Evolutionary conservation across 2,113 vertebrate genomes (phyloP).

Genomic region (Mobula hypostoma): DNA sequence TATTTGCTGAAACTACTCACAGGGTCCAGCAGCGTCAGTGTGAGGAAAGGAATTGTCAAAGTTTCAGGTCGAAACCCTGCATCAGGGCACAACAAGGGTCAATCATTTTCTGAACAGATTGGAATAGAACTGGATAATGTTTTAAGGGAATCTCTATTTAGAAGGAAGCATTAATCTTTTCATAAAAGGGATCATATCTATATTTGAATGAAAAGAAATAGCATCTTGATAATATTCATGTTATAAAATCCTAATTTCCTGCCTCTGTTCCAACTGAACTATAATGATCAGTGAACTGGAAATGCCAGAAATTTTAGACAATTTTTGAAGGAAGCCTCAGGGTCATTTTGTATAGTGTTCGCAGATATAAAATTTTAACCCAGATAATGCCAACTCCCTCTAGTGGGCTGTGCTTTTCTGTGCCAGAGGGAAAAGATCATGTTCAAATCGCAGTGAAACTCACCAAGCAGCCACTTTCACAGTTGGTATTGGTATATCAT

Average conservation of each 20-base stretch:
- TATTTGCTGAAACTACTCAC: too few species aligned
- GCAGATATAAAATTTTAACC: background rate
- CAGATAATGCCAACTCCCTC: background rate
- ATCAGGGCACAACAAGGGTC: background rate
- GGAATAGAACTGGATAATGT: background rate
- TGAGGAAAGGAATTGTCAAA: too few species aligned
- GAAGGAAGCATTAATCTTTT: background rate
- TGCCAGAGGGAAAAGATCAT: too few species aligned
- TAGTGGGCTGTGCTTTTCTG: background rate
- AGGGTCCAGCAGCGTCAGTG: too few species aligned
- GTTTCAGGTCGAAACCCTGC: too few species aligned
- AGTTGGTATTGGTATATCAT: background rate
- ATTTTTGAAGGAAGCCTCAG: background rate
- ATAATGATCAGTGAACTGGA: background rate
- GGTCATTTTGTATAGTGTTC: background rate
- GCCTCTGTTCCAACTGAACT: background rate
- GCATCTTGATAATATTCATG: background rate
- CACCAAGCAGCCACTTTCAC: background rate
- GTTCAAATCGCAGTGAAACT: background rate
- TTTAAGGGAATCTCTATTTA: background rate
- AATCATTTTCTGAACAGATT: background rate
- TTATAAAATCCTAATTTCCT: background rate
- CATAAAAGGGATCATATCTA: background rate
- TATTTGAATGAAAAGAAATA: too few species aligned
- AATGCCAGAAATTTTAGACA: background rate